Evolutionary conservation across 2,113 vertebrate species (phyloP), one percentile per base, ranked within the genome.

Genomic region (Quiscalus mexicanus): DNA sequence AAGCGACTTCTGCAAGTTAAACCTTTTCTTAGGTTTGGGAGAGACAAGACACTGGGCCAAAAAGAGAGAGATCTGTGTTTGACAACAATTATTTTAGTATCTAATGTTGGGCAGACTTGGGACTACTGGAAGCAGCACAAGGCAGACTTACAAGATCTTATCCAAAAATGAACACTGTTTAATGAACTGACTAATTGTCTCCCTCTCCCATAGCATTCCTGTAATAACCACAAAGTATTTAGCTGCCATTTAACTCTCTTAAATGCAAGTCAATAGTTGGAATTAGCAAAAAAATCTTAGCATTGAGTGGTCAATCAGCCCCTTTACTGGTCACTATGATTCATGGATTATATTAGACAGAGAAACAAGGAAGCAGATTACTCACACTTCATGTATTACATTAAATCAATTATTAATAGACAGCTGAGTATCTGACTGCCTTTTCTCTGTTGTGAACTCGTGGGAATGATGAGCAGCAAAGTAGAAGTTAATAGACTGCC

Each of bases 381-480:
- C 55, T 59, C 81, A 80, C 71, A 74, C 74, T 91, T 90, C 17
- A 47, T 86, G 63, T 74, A 56, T 74, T 91, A 70, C 52, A 39
- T 93, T 70, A 94, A 77, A 94, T 96, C 90, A 91, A 87, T 96
- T 87, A 91, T 91, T 94, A 91, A 93, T 91, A 89, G 63, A 39
- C 87, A 95, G 41, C 30, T 90, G 79, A 42, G 16, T 58, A 77
- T 87, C 80, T 70, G 64, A 58, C 70, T 91, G 81, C 70, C 73
- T 82, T 68, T 37, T 74, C 47, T 93, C 84, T 80, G 35, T 86
- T 80, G 63, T 0, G 2, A 67, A 88, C 82, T 77, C 55, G 39
- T 77, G 64, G 78, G 79, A 86, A 67, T 68, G 87, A 91, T 44
- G 56, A 90, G 82, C 47, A 92, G 52, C 71, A 80, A 83, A 95